Base-by-base conservation (phyloP, 2,797 vertebrate species). In the Gymnothorax reevesii region DNA sequence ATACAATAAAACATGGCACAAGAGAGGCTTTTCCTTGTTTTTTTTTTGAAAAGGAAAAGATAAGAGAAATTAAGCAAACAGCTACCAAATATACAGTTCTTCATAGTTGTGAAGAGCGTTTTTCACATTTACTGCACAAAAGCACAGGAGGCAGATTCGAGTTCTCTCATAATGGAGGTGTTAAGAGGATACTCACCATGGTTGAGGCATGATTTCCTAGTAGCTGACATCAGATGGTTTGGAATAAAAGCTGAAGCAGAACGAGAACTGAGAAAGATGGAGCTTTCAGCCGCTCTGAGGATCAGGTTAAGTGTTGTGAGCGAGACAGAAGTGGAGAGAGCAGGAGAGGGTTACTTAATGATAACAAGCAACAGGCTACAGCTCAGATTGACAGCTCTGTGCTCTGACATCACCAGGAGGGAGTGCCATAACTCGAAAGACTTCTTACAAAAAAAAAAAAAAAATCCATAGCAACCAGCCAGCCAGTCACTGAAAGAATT, bases 401-500 rank as follows among this genome's bases (percentile, higher is more conserved):
- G 49, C 75, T 79, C 77, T 80, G 77, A 80, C 77, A 80, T 80
- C 77, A 80, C 49, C 3, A 22, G 77, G 77, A 20, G 49, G 49
- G 9, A 55, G 77, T n/a, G 77, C 52, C n/a, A 33, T 80, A 54
- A 80, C n/a, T 54, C 6, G 77, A 22, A 80, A 0, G 22, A 52
- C 77, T 80, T 80, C 77, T 80, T n/a, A n/a, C n/a, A n/a, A n/a
- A n/a, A n/a, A n/a, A n/a, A n/a, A 52, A 80, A 52, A 80, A 27
- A 59, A 80, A 80, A 80, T 80, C 77, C 77, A 80, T 80, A 80
- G 77, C 77, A 80, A 80, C 77, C 77, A 55, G 49, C 52, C 77
- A 80, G 52, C 49, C 77, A 80, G 77, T 80, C 7, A 55, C 49
- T 20, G n/a, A 77, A 20, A 52, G 77, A 52, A 80, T 80, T 80